phyloP scores from a whole-genome alignment of 2,797 vertebrate species.

The Lateolabrax maculatus region DNA sequence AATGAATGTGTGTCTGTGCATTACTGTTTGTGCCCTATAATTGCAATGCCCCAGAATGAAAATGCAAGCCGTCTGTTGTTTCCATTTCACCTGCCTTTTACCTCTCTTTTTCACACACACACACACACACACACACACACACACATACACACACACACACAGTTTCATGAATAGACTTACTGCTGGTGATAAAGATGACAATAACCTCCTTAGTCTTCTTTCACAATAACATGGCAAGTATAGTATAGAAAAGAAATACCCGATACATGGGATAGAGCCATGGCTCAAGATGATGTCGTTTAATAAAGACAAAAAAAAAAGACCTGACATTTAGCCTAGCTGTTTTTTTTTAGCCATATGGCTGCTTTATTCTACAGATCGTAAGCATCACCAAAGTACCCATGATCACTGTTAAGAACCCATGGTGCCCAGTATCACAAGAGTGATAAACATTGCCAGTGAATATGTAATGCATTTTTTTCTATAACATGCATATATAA shows the following conservation, averaged over 20 bases:
- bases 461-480: neutral
- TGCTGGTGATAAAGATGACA: constrained; percentile 1
- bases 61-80: constrained; percentile 20
- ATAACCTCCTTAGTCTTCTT: neutral
- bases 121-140: neutral
- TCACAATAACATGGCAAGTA: neutral
- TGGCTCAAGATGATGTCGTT: neutral
- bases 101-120: neutral
- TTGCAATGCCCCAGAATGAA: constrained; percentile 23
- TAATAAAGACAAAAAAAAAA: neutral
- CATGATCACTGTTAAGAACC: too few species aligned
- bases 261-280: neutral
- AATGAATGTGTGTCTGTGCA: constrained; percentile 15
- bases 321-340: neutral
- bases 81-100: constrained; percentile 44
- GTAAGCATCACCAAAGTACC: too few species aligned
- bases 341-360: neutral
- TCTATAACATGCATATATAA: neutral
- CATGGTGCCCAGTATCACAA: too few species aligned
- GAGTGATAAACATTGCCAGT: too few species aligned
- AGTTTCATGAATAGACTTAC: neutral
- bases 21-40: constrained; percentile 37
- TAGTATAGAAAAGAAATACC: neutral
- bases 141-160: neutral
- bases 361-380: too few species aligned